Percentiles rank a stretch among this genome's conserved stretches.
These are phyloP conservation scores for Chymomyza caudatula DNA, from an alignment of 2,888 invertebrate species.

Conservation along the genomic window DNA sequence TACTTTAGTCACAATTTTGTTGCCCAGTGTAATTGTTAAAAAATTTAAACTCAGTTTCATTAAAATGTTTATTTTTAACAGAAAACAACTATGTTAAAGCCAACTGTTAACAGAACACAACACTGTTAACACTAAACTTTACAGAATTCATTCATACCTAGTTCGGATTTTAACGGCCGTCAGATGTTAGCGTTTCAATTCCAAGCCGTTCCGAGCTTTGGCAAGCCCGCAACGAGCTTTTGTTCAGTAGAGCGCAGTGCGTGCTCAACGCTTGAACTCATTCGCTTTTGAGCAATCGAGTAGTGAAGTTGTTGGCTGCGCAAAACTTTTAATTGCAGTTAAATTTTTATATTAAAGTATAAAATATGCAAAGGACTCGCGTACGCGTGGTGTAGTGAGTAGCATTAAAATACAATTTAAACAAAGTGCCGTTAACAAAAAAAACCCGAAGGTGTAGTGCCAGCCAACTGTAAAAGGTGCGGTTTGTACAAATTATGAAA, in stretches of 20 bases:
- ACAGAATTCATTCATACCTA: neutral
- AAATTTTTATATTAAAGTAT: neutral
- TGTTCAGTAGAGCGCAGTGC: neutral
- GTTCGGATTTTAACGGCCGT: neutral
- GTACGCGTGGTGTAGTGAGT: neutral
- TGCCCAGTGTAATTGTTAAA: too few relatives aligned
- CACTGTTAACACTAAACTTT: neutral
- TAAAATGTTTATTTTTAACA: too few relatives aligned
- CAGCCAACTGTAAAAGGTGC: constrained; percentile 25
- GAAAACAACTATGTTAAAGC: too few relatives aligned
- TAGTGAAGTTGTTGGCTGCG: constrained; percentile 49
- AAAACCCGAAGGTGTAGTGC: neutral
- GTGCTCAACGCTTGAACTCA: constrained; percentile 26
- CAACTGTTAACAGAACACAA: neutral
- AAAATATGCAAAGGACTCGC: constrained; percentile 11
- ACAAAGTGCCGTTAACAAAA: constrained; percentile 11
- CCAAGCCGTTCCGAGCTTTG: neutral
- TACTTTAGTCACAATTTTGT: too few relatives aligned
- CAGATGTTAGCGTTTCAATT: neutral
- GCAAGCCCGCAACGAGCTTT: neutral
- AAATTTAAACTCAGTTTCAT: too few relatives aligned
- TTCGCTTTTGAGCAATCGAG: constrained; percentile 59
- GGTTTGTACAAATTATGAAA: constrained; percentile 7
- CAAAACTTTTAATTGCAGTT: constrained; percentile 8
- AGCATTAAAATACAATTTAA: neutral